These are phyloP conservation scores for Lymantria monacha DNA, from an alignment of 2,888 invertebrate genomes.

Conservation along the genomic window DNA sequence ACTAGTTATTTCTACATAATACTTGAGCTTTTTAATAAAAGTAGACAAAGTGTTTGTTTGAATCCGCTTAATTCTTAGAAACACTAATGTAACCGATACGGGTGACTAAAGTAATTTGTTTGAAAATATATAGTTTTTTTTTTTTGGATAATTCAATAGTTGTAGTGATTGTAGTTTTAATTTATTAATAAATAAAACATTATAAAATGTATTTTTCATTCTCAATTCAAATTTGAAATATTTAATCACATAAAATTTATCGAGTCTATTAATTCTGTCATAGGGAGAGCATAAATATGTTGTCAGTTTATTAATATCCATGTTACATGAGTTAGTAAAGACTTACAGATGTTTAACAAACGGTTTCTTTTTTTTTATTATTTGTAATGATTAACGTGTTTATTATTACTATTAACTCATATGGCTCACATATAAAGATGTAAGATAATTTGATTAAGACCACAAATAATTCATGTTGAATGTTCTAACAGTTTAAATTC, in stretches of 20 bases:
- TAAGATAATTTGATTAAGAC: slow-evolving; percentile 18
- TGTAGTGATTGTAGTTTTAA: background rate
- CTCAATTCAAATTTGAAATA: slow-evolving; percentile 38
- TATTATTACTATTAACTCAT: slow-evolving; percentile 28
- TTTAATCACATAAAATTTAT: slow-evolving; percentile 64
- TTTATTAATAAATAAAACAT: background rate
- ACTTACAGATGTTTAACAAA: slow-evolving; percentile 57
- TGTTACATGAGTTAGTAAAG: slow-evolving; percentile 50
- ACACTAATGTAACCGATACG: slow-evolving; percentile 55
- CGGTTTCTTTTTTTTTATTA: slow-evolving; percentile 32
- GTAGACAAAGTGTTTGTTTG: slow-evolving; percentile 56
- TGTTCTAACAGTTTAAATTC: slow-evolving; percentile 37
- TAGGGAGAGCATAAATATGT: slow-evolving; percentile 62
- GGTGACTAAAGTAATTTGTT: slow-evolving; percentile 50
- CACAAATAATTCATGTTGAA: slow-evolving; percentile 34
- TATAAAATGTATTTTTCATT: slow-evolving; percentile 34
- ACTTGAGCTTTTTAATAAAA: slow-evolving; percentile 57
- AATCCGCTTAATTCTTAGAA: slow-evolving; percentile 52
- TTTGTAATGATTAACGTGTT: slow-evolving; percentile 42
- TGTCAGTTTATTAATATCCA: slow-evolving; percentile 66
- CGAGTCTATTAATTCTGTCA: slow-evolving; percentile 57
- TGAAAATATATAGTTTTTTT: slow-evolving; percentile 22
- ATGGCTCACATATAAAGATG: slow-evolving; percentile 12
- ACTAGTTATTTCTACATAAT: slow-evolving; percentile 43
- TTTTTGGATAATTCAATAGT: slow-evolving; percentile 10